A percentile compares a stretch with the other conserved stretches of the same genome.
Evolutionary conservation across 2,797 vertebrate species (phyloP).

Genomic region (Coregonus sp.): DNA sequence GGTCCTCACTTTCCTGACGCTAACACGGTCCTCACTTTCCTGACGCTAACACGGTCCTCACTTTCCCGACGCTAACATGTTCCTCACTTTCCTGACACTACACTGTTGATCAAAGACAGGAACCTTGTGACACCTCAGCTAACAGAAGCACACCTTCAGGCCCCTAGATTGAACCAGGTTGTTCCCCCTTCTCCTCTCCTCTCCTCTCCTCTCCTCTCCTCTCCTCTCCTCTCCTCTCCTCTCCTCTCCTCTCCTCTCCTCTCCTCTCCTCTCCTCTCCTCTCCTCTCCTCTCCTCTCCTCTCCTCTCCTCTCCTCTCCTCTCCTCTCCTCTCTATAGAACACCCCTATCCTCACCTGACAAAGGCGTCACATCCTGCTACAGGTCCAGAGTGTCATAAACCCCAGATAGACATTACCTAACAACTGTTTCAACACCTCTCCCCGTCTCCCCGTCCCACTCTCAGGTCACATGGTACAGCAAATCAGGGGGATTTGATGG

Average conservation of each 20-base stretch:
- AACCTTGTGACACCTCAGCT: conserved; percentile 30
- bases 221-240: no score
- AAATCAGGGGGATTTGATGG: conserved; percentile 14
- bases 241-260: no score
- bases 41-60: no score
- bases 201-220: no score
- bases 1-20: no score
- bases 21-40: no score
- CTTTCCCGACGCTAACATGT: no score
- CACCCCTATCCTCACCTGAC: conserved; percentile 54
- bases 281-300: no score
- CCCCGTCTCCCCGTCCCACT: no score
- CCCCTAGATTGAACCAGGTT: not conserved
- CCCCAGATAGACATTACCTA: conserved; percentile 31
- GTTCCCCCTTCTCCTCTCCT: conserved; percentile 13
- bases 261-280: no score
- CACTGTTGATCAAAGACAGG: not conserved
- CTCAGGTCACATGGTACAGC: not conserved
- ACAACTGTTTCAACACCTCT: conserved; percentile 26
- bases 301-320: no score
- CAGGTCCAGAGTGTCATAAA: conserved; percentile 33
- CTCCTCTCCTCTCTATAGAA: conserved; percentile 41
- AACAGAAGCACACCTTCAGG: conserved; percentile 25
- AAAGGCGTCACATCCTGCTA: conserved; percentile 49
- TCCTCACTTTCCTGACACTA: no score